Evolutionary conservation across 2,888 invertebrate species (phyloP).

Genomic region (Diplolepis rosae): DNA sequence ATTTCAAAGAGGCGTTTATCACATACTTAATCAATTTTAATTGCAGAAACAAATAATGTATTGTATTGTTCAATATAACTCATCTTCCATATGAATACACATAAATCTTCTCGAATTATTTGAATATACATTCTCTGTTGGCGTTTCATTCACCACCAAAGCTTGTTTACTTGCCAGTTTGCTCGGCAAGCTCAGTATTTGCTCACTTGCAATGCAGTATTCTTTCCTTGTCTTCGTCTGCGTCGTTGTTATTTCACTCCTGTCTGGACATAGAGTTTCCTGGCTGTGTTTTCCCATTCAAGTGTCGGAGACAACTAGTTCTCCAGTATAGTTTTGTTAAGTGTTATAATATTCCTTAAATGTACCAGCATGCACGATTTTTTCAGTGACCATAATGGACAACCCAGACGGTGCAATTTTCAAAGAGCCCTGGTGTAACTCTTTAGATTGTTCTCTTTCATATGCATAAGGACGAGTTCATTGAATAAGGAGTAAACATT

Average conservation of each 20-base stretch:
- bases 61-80: background rate
- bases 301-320: background rate
- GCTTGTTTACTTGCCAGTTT: background rate
- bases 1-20: background rate
- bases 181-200: background rate
- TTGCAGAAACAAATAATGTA: background rate
- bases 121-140: background rate
- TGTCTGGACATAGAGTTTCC: background rate
- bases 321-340: background rate
- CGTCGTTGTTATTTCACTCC: background rate
- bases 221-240: background rate
- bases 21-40: background rate
- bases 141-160: background rate
- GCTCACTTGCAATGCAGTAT: background rate
- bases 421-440: no score
- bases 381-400: background rate
- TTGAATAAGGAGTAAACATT: background rate
- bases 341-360: background rate
- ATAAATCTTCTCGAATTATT: background rate
- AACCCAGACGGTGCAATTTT: no score
- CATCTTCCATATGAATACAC: background rate
- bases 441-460: no score
- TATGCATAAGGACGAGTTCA: background rate
- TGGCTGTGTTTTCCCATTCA: background rate
- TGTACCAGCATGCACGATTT: background rate